Base-by-base conservation (phyloP, 2,113 vertebrate species). In the Micronycteris hirsuta region DNA sequence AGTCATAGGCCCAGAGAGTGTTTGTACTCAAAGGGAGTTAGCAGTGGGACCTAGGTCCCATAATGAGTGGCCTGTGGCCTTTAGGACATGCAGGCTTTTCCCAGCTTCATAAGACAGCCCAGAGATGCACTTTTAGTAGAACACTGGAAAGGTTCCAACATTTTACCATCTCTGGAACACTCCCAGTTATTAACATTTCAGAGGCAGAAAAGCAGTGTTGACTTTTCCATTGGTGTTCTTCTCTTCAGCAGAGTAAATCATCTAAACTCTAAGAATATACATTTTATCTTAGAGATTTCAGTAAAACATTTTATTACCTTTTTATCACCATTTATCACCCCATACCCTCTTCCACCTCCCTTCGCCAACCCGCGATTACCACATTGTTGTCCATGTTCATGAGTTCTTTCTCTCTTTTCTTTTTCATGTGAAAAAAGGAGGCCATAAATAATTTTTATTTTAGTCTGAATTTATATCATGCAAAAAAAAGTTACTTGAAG, bases 391-490 rank as follows among this genome's bases (percentile, higher is more conserved):
- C 58, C 12, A 26, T 31, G 28, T 31, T 28, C 28, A 63, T 63
- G 61, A 63, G 61, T 31, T 63, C 58, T 63, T 63, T 31, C 61
- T 63, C 61, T 63, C 28, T 63, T 28, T 63, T 31, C 61, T 63
- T 63, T 89, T 82, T 93, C 71, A 58, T 83, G 33, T 86, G 49
- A 41, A 93, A 89, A 38, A 43, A 45, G 10, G 3, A 49, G 63
- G 11, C 31, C 58, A 73, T 43, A 86, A 95, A 41, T 84, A 63
- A 92, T 70, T 92, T 94, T 93, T 92, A 74, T 80, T 81, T 89
- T 61, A 84, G 43, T 43, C 26, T 81, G 31, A 86, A 95, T 76
- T 86, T 95, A 17, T 81, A 84, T 58, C 10, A 41, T 54, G 71
- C n/a, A 58, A 16, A 45, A n/a, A 73, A 11, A 43, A 24, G 28